Evolutionary conservation across 2,113 vertebrate genomes (phyloP).

Genomic region (Hylia prasina): DNA sequence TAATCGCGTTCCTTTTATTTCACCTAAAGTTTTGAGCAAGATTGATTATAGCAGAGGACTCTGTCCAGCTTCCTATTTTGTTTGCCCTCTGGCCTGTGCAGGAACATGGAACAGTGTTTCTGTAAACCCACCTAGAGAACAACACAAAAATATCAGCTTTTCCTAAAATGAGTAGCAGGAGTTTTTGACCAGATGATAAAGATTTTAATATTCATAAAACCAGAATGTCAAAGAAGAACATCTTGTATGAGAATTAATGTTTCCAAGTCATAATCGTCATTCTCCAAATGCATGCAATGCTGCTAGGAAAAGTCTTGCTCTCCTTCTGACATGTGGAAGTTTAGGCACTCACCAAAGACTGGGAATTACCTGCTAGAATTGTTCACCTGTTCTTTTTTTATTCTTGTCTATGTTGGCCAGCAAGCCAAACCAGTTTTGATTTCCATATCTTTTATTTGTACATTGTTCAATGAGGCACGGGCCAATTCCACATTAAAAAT

Average conservation of each 20-base stretch:
- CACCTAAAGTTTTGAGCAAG: not conserved
- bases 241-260: constrained; percentile 40
- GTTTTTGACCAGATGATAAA: constrained; percentile 53
- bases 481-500: not conserved
- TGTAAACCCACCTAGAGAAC: not conserved
- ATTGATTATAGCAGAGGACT: not conserved
- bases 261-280: not conserved
- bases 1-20: not conserved
- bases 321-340: not conserved
- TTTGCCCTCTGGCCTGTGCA: not conserved
- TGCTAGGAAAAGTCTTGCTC: not conserved
- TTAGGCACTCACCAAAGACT: not conserved
- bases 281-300: not conserved
- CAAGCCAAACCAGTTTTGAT: constrained; percentile 58
- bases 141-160: not conserved
- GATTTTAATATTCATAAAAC: constrained; percentile 51
- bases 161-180: not conserved
- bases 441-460: constrained; percentile 31
- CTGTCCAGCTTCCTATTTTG: not conserved
- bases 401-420: constrained; percentile 6
- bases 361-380: constrained; percentile 3
- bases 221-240: constrained; percentile 47
- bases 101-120: not conserved
- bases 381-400: not conserved
- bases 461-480: not conserved